Evolutionary conservation across 1,140 invertebrate genomes (phyloP).

Genomic region (Asobara japonica): DNA sequence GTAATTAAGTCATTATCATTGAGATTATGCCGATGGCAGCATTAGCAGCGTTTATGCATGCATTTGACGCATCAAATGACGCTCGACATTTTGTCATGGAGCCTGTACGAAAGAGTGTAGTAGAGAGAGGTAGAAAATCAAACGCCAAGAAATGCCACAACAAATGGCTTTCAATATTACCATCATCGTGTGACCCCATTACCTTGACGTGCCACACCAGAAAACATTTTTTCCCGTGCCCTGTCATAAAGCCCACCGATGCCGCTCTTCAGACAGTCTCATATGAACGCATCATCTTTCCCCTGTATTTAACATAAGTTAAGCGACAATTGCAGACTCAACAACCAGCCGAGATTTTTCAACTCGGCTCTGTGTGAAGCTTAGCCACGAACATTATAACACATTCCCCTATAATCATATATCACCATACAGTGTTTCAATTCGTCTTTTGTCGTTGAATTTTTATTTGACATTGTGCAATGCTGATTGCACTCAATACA

Average conservation of each 20-base stretch:
- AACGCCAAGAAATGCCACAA: neutral
- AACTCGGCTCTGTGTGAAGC: neutral
- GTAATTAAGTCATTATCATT: neutral
- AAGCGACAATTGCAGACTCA: constrained; percentile 27
- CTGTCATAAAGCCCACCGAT: constrained; percentile 14
- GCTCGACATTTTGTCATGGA: neutral
- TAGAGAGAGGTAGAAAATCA: neutral
- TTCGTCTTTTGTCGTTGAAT: neutral
- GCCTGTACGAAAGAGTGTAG: neutral
- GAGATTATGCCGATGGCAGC: neutral
- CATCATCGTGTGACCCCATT: constrained; percentile 24
- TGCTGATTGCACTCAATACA: neutral
- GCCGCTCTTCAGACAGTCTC: neutral
- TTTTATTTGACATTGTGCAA: neutral
- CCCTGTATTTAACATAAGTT: constrained; percentile 37
- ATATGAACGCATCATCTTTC: neutral
- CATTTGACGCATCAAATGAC: neutral
- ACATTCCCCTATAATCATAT: neutral
- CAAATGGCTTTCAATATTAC: neutral
- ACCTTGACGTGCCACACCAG: constrained; percentile 27
- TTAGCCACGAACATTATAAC: neutral
- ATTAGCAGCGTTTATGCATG: neutral
- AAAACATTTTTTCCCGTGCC: constrained; percentile 24
- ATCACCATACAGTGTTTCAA: neutral
- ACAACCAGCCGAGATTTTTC: neutral